phyloP scores from a whole-genome alignment of 2,797 vertebrate genomes.

The Sebastes jordani region DNA sequence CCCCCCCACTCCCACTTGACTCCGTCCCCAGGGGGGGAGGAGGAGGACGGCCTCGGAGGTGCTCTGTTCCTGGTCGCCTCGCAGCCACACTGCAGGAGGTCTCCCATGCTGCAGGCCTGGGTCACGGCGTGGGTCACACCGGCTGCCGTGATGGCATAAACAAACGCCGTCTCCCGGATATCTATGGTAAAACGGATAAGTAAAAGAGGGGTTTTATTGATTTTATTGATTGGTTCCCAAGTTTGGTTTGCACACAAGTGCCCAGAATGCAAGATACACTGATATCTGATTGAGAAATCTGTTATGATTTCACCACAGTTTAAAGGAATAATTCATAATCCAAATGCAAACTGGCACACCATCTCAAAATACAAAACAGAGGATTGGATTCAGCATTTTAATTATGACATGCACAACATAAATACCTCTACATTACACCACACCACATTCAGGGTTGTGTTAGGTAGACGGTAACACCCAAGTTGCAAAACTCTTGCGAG shows the following conservation, averaged over 20 bases:
- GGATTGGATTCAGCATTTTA: neutral
- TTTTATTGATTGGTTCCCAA: neutral
- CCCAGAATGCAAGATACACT: neutral
- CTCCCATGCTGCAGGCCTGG: slow-evolving; percentile 98
- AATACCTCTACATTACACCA: neutral
- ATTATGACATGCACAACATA: neutral
- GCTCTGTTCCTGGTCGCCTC: slow-evolving; percentile 89
- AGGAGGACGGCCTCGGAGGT: slow-evolving; percentile 79
- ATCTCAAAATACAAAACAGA: neutral
- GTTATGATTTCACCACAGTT: neutral
- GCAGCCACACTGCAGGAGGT: slow-evolving; percentile 95
- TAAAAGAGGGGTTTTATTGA: neutral
- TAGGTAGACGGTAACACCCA: no score
- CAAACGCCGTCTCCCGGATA: slow-evolving; percentile 97
- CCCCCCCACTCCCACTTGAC: slow-evolving; percentile 98
- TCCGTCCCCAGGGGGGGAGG: slow-evolving; percentile 76
- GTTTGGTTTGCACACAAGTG: neutral
- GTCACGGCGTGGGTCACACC: slow-evolving; percentile 96
- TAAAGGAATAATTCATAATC: neutral
- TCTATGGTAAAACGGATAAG: slow-evolving; percentile 76
- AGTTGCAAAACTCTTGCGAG: no score
- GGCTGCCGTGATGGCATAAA: slow-evolving; percentile 94
- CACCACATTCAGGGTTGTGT: neutral
- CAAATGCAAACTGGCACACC: neutral
- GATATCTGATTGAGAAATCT: neutral